These are phyloP conservation scores for Spodoptera litura DNA, from an alignment of 1,140 invertebrate species.

Conservation along the genomic window DNA sequence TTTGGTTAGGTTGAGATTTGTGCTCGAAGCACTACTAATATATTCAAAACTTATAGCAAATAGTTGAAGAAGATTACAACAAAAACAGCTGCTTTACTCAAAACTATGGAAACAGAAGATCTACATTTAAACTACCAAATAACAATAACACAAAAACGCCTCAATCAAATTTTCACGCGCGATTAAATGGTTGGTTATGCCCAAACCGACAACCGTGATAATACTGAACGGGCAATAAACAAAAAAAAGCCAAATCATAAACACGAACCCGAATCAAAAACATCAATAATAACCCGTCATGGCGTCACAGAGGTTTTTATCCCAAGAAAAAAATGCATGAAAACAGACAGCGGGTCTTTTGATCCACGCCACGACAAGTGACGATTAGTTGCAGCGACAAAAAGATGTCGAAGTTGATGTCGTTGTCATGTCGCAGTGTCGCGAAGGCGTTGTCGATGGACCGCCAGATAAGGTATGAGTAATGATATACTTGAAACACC, in stretches of 20 bases:
- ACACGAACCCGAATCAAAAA: slow-evolving; percentile 40
- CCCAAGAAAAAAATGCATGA: slow-evolving; percentile 47
- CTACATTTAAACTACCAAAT: neutral
- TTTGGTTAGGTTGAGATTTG: too few species aligned
- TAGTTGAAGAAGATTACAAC: too few species aligned
- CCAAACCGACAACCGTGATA: slow-evolving; percentile 32
- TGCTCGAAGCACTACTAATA: too few species aligned
- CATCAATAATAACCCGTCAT: slow-evolving; percentile 55
- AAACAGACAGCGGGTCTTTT: slow-evolving; percentile 59
- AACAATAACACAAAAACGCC: neutral
- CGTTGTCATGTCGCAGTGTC: slow-evolving; percentile 67
- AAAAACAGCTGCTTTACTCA: too few species aligned
- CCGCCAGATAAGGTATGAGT: slow-evolving; percentile 68
- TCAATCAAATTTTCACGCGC: slow-evolving; percentile 16
- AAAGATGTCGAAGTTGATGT: slow-evolving; percentile 67
- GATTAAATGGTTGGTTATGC: slow-evolving; percentile 7
- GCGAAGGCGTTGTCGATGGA: slow-evolving; percentile 63
- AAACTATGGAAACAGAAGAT: too few species aligned
- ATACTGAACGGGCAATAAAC: slow-evolving; percentile 13
- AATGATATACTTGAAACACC: slow-evolving; percentile 57
- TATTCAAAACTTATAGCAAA: too few species aligned
- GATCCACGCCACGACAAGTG: slow-evolving; percentile 64
- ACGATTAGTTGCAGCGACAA: slow-evolving; percentile 72
- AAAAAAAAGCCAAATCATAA: slow-evolving; percentile 18
- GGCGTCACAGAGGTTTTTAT: slow-evolving; percentile 48